Base-by-base conservation (phyloP, 2,113 vertebrate species). In the Saguinus imperator region DNA sequence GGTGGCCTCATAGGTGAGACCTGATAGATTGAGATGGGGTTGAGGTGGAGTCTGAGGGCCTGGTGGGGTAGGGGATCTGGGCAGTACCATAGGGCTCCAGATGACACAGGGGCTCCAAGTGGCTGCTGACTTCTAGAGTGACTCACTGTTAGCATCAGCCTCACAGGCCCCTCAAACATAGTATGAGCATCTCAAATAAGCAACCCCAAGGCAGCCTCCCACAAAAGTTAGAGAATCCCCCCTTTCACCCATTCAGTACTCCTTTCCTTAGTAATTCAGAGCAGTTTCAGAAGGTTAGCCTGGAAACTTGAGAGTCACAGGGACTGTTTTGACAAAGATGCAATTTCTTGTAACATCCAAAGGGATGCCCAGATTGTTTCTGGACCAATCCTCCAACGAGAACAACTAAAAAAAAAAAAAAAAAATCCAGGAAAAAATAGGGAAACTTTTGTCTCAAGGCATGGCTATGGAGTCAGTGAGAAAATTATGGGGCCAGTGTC, bases 111-210 rank as follows among this genome's bases (percentile, higher is more conserved):
- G 68, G 40, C 57, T 73, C 45, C 48, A 32, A 40, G 48, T 70
- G 50, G 17, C 58, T 48, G 29, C 37, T 37, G 66, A 21, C 25
- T 21, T 76, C 12, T 77, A 48, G 40, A 72, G 29, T 20, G 35
- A 89, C 58, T 73, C 17, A 18, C 35, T 35, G 68, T 32, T 25
- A 23, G 48, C 75, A 13, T 20, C 23, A 20, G 45, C 52, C 29
- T 11, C 58, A 8, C 0, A 5, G 2, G 52, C 5, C 5, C 1
- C 50, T 86, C 43, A 18, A 9, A 70, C 0, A 4, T 10, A 7
- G 7, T 7, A 18, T 16, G 14, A 37, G 27, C 11, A 61, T n/a
- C 29, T 86, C 57, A 17, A 8, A 11, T 13, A 37, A 32, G 1
- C 32, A 12, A 21, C 23, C 5, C 16, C 87, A 68, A 50, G 23